Evolutionary conservation across 2,113 vertebrate genomes (phyloP).

Genomic region (Todiramphus chloris): DNA sequence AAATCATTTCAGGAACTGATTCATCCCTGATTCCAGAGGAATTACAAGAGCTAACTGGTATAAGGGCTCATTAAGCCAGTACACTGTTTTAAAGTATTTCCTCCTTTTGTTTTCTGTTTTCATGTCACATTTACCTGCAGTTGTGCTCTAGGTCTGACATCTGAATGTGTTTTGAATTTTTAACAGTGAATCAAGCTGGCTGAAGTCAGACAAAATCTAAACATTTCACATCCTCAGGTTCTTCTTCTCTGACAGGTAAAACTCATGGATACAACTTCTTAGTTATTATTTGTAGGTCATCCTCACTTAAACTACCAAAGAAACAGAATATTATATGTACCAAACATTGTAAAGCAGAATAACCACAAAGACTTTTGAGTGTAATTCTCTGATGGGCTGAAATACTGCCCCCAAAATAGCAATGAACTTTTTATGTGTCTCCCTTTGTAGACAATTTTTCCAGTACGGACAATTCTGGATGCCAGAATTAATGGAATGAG

Average conservation of each 20-base stretch:
- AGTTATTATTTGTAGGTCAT: conserved; percentile 56
- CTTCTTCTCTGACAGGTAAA: conserved; percentile 31
- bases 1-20: conserved; percentile 43
- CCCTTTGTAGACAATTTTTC: not conserved
- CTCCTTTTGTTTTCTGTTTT: conserved; percentile 7
- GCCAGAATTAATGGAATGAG: not conserved
- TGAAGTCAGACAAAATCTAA: conserved; percentile 10
- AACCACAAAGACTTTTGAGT: not conserved
- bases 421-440: not conserved
- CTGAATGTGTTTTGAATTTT: not conserved
- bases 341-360: conserved; percentile 19
- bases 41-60: not conserved
- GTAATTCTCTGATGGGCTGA: not conserved
- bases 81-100: not conserved
- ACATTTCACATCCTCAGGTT: conserved; percentile 3
- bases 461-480: not conserved
- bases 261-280: conserved; percentile 21
- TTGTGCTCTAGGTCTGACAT: not conserved
- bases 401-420: not conserved
- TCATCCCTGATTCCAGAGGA: conserved; percentile 27
- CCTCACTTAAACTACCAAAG: conserved; percentile 42
- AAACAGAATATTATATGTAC: conserved; percentile 50
- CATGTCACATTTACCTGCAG: not conserved
- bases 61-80: not conserved
- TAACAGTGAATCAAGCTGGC: not conserved